Base-by-base conservation (phyloP, 2,797 vertebrate genomes). In the Xenentodon cancila region DNA sequence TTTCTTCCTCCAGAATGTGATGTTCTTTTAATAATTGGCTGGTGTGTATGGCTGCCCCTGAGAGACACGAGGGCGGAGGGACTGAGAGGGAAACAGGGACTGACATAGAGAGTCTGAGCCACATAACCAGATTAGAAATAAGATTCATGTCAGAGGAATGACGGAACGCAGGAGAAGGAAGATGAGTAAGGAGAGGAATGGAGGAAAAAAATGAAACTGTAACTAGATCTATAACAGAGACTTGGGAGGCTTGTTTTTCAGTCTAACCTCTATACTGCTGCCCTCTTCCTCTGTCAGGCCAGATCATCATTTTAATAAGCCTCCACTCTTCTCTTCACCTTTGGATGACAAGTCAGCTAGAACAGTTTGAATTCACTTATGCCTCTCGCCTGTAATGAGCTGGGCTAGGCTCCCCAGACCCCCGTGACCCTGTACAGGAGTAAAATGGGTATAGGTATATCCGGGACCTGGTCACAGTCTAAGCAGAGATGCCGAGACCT, bases 221-320 rank as follows among this genome's bases (percentile, higher is more conserved):
- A 91, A 88, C 87, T 75, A 84, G 80, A 91, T 85, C 81, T 18
- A 45, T 53, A 53, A 51, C 64, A 53, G 64, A 68, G 79, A 71
- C 69, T 78, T 60, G n/a, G 55, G 80, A 73, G 78, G 68, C 81
- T 86, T 81, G 71, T 68, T 86, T 92, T 90, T 84, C 84, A 75
- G 53, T 70, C 69, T 90, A 79, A 88, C 88, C 86, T 85, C 73
- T 59, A 68, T 67, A 64, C 68, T 81, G 64, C 57, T 73, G 55
- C 46, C 62, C 59, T 79, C 49, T 64, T 78, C 72, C 37, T 67
- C 56, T 68, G 44, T 45, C 20, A 3, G 61, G 65, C 55, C 68
- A 65, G 73, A 55, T 53, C 91, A 68, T 79, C 86, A 88, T 88
- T 90, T 91, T 87, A 83, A 91, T 91, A 82, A 89, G 81, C 67